A percentile compares a stretch with the other conserved stretches of the same genome.
Conservation (phyloP, 2,797 vertebrate genomes). For the Telmatherina bonti region DNA sequence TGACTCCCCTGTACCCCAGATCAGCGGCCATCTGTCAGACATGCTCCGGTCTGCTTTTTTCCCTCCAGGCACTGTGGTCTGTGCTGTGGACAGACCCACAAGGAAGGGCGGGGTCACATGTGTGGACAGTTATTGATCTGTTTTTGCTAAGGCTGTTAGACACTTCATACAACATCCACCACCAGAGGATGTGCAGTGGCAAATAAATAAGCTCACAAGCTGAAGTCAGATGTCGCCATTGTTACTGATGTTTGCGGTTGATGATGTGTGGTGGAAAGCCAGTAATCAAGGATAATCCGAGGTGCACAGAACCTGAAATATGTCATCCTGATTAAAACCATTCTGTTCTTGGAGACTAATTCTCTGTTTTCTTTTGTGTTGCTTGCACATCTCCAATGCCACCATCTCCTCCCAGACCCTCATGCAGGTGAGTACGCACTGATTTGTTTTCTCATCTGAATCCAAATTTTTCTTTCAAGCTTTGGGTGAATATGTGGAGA, state of each 20-base stretch:
- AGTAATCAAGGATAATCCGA: constrained; percentile 42
- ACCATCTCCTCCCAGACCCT: constrained; percentile 85
- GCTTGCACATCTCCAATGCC: constrained; percentile 2
- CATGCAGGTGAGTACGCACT: constrained; percentile 88
- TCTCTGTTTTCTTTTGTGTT: constrained; percentile 34
- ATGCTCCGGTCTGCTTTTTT: constrained; percentile 26
- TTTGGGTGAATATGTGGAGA: constrained; percentile 1
- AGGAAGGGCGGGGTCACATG: constrained; percentile 50
- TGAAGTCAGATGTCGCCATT: constrained; percentile 5
- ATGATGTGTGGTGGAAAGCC: constrained; percentile 3
- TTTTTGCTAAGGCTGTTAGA: constrained; percentile 38
- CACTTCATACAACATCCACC: constrained; percentile 20
- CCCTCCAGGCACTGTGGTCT: constrained; percentile 41
- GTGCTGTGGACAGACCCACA: constrained; percentile 20
- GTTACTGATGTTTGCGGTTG: not conserved
- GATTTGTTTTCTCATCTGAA: constrained; percentile 15
- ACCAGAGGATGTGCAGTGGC: not conserved
- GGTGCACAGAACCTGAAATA: constrained; percentile 24
- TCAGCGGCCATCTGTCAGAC: constrained; percentile 78
- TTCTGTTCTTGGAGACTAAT: constrained; percentile 33
- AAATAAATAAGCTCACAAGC: constrained; percentile 17
- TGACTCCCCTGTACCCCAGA: constrained; percentile 56
- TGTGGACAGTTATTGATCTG: constrained; percentile 64
- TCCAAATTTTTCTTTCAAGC: constrained; percentile 13
- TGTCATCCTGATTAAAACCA: constrained; percentile 34